These are phyloP conservation scores for Mixornis gularis DNA, from an alignment of 2,113 vertebrate genomes.

Conservation along the genomic window DNA sequence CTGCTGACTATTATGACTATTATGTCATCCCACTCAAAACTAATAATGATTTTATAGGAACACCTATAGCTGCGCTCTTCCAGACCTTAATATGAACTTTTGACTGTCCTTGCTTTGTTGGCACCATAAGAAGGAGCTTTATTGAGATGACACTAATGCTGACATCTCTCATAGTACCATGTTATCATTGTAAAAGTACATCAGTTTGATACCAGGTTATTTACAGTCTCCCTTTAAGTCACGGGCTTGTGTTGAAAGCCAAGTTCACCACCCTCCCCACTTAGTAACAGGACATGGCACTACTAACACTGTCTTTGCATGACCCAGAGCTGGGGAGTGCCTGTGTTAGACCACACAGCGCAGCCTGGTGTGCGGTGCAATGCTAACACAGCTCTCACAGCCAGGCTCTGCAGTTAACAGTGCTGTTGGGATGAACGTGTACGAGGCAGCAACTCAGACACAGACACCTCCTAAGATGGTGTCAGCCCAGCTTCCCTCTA, in stretches of 20 bases:
- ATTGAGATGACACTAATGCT: not conserved
- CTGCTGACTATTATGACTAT: not conserved
- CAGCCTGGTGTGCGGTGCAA: not conserved
- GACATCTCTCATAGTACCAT: slow-evolving; percentile 1
- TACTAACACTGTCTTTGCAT: not conserved
- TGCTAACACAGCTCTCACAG: not conserved
- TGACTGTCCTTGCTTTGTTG: not conserved
- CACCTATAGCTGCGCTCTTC: not conserved
- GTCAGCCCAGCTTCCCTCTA: not conserved
- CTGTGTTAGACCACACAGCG: not conserved
- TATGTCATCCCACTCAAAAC: not conserved
- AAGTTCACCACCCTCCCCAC: not conserved
- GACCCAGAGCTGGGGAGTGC: rapidly evolving
- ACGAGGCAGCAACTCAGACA: not conserved
- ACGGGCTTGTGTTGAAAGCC: slow-evolving; percentile 3
- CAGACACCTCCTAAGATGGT: rapidly evolving
- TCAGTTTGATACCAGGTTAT: slow-evolving; percentile 46
- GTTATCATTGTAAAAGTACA: slow-evolving; percentile 46
- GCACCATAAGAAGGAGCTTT: slow-evolving; percentile 49
- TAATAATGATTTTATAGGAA: not conserved
- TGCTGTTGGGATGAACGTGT: not conserved
- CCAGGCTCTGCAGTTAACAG: not conserved
- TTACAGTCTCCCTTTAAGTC: slow-evolving; percentile 43
- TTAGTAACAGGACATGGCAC: not conserved
- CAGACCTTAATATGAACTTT: not conserved